These are phyloP conservation scores for Pristionchus maxplancki DNA, from an alignment of 2,888 invertebrate species.

Conservation along the genomic window DNA sequence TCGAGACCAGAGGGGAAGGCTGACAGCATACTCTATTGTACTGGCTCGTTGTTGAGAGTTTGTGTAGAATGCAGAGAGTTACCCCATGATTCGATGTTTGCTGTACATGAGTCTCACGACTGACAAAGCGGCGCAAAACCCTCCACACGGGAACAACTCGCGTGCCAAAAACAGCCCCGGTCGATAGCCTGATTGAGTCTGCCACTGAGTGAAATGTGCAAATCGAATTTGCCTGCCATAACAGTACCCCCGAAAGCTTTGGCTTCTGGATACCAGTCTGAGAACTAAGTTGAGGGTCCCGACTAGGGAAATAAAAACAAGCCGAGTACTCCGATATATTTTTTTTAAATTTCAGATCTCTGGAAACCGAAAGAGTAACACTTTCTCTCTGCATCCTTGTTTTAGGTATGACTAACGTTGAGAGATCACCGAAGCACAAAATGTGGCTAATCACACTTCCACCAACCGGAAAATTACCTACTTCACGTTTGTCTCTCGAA, in stretches of 20 bases:
- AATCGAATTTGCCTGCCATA: background rate
- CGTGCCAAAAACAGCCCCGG: background rate
- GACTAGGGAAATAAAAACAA: no score
- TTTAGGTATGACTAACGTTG: background rate
- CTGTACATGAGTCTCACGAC: background rate
- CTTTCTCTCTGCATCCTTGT: background rate
- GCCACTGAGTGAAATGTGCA: background rate
- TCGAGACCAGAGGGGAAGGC: no score
- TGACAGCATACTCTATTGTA: background rate
- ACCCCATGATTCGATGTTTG: background rate
- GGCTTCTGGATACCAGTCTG: background rate
- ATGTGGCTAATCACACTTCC: background rate
- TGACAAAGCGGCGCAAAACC: background rate
- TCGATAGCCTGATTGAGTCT: background rate
- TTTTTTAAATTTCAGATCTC: no score
- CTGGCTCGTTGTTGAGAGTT: background rate
- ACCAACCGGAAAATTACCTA: background rate
- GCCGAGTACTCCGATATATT: no score
- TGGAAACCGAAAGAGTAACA: no score
- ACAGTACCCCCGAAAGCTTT: background rate
- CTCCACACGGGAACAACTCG: background rate
- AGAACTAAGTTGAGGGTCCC: background rate
- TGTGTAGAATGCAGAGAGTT: background rate
- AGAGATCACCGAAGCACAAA: background rate
- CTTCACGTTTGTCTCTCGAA: background rate